phyloP scores from a whole-genome alignment of 2,113 vertebrate species.

The Platanista minor region DNA sequence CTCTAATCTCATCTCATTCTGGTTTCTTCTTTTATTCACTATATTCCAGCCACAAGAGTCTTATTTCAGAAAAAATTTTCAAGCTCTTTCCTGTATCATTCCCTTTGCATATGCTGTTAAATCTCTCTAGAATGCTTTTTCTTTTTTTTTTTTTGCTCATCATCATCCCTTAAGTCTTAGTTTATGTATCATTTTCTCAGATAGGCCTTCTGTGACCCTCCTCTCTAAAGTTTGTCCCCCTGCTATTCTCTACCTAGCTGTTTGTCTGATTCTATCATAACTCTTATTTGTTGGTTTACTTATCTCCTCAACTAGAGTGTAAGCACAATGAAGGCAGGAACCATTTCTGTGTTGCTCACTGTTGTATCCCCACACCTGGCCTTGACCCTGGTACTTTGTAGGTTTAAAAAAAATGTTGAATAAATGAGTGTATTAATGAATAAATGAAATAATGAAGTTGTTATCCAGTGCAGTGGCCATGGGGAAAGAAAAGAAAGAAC shows the following conservation, averaged over 20 bases:
- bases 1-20: neutral
- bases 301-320: neutral
- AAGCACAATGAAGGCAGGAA: neutral
- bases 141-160: neutral
- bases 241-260: neutral
- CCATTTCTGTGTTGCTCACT: neutral
- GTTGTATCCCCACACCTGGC: neutral
- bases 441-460: neutral
- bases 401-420: neutral
- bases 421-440: neutral
- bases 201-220: neutral
- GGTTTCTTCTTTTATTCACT: neutral
- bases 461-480: neutral
- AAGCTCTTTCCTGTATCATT: neutral
- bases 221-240: neutral
- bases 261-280: neutral
- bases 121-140: neutral
- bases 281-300: neutral
- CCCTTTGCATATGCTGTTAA: neutral
- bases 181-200: neutral
- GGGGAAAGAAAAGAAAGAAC: neutral
- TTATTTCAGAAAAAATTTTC: neutral
- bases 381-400: neutral
- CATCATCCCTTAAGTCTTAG: neutral
- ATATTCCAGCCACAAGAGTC: neutral